Evolutionary conservation across 2,113 vertebrate species (phyloP).

Genomic region (Carollia perspicillata): DNA sequence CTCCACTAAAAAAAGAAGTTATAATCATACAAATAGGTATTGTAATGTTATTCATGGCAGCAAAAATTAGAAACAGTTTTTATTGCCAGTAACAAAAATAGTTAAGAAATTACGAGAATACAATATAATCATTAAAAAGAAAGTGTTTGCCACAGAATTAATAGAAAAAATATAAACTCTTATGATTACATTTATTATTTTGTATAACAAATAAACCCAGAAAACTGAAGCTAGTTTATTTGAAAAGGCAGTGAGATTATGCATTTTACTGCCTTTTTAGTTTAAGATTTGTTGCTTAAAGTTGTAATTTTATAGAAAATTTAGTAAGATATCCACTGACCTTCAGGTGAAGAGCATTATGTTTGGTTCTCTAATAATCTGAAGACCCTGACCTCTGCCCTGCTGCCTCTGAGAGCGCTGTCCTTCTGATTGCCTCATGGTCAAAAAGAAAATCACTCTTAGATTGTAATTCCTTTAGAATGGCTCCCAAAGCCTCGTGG

Average conservation of each 20-base stretch:
- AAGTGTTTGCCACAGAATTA: neutral
- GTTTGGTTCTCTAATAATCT: neutral
- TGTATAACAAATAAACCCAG: neutral
- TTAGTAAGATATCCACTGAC: neutral
- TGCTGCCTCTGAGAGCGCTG: neutral
- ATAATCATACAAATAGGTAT: conserved; percentile 2
- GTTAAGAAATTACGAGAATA: neutral
- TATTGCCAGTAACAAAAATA: neutral
- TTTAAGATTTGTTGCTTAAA: neutral
- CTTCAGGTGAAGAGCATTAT: neutral
- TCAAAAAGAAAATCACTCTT: neutral
- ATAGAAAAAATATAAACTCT: conserved; percentile 17
- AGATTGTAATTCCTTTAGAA: neutral
- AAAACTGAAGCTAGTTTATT: neutral
- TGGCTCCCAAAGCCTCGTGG: neutral
- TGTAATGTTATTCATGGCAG: neutral
- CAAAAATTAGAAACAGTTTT: conserved; percentile 22
- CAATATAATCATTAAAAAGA: neutral
- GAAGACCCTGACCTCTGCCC: neutral
- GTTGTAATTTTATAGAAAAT: neutral
- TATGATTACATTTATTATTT: neutral
- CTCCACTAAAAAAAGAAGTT: conserved; percentile 42
- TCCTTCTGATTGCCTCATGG: neutral
- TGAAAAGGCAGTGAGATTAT: neutral
- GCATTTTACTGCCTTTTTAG: neutral